phyloP scores from a whole-genome alignment of 1,140 invertebrate species.

The Lethrus apterus region DNA sequence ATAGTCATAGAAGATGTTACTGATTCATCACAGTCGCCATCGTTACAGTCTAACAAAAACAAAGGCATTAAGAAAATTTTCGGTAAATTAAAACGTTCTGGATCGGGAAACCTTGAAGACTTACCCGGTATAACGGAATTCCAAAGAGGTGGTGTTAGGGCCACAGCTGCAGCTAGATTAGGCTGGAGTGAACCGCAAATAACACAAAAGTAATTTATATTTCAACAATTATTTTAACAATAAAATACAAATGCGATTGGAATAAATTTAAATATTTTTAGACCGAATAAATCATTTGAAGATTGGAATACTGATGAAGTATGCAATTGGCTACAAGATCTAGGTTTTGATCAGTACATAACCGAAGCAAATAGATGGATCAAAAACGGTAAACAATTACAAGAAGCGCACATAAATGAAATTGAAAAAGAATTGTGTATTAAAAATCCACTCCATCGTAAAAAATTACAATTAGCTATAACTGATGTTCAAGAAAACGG shows the following conservation, averaged over 20 bases:
- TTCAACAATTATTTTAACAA: no score
- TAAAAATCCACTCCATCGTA: conserved; percentile 81
- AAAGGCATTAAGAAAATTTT: conserved; percentile 60
- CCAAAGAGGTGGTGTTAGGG: conserved; percentile 61
- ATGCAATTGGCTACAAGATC: conserved; percentile 77
- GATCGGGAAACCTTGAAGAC: conserved; percentile 64
- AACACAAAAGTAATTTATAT: conserved; percentile 22
- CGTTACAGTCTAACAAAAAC: conserved; percentile 47
- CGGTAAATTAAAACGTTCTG: conserved; percentile 62
- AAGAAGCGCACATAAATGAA: conserved; percentile 68
- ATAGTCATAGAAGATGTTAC: conserved; percentile 48
- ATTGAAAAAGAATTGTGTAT: conserved; percentile 86
- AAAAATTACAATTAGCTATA: conserved; percentile 84
- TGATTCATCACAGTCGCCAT: conserved; percentile 46
- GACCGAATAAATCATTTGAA: conserved; percentile 54
- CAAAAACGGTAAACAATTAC: conserved; percentile 70
- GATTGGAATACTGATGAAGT: conserved; percentile 80
- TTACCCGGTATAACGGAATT: conserved; percentile 55
- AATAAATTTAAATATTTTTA: no score
- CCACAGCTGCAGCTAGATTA: conserved; percentile 69
- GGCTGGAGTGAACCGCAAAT: conserved; percentile 52
- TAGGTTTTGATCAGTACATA: conserved; percentile 81
- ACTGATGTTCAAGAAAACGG: conserved; percentile 47
- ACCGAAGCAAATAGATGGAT: conserved; percentile 75
- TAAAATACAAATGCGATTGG: no score